Percentiles rank a stretch among this genome's conserved stretches.
phyloP scores from a whole-genome alignment of 2,113 vertebrate genomes.

The Hypocryptadius cinnamomeus region DNA sequence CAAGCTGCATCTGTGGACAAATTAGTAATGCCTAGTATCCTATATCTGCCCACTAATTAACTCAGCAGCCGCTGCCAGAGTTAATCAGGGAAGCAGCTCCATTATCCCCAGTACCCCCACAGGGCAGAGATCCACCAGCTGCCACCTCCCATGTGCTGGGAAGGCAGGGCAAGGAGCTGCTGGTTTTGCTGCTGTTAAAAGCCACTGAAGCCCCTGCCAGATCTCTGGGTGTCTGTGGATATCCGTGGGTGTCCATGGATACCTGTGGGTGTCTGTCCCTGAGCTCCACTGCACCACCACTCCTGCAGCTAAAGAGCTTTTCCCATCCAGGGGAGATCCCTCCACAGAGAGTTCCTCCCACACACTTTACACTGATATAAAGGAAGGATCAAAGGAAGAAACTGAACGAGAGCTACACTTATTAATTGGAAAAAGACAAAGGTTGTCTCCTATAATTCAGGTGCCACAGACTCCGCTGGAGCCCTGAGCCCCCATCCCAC shows the following conservation, averaged over 20 bases:
- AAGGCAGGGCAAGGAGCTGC: not conserved
- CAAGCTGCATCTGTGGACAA: not conserved
- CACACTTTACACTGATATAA: not conserved
- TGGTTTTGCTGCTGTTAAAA: not conserved
- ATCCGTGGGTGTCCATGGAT: too few species aligned
- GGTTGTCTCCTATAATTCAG: not conserved
- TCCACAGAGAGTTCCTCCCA: not conserved
- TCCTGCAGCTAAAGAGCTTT: not conserved
- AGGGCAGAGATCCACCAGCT: not conserved
- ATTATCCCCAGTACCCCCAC: not conserved
- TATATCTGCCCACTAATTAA: conserved; percentile 57
- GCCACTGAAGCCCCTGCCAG: not conserved
- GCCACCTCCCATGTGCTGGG: not conserved
- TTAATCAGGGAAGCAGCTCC: conserved; percentile 39
- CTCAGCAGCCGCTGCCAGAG: conserved; percentile 9
- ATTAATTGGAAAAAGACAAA: not conserved
- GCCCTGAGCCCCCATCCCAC: not conserved
- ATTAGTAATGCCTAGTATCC: not conserved
- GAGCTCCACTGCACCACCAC: fast-evolving
- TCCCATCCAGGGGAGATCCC: not conserved
- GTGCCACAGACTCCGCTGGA: not conserved
- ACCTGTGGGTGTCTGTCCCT: fast-evolving
- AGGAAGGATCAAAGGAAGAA: not conserved
- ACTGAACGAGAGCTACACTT: not conserved
- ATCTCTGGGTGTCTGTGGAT: not conserved